Conservation (phyloP, 2,113 vertebrate species). For the Lophius piscatorius region DNA sequence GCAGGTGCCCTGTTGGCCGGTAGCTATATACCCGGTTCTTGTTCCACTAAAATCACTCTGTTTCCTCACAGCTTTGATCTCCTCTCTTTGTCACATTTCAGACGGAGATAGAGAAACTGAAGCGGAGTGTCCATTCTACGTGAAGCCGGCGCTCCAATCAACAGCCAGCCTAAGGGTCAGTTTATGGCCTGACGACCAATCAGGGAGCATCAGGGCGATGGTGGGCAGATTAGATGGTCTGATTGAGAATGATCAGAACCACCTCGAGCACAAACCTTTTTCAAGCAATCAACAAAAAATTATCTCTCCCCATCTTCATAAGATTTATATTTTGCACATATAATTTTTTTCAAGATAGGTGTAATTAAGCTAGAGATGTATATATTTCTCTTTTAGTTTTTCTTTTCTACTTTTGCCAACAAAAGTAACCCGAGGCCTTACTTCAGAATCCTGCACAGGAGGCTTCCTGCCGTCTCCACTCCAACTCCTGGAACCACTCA, state of each 20-base stretch:
- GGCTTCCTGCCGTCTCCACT: constrained; percentile 74
- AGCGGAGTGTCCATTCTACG: constrained; percentile 84
- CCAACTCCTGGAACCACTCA: constrained; percentile 29
- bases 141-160: constrained; percentile 71
- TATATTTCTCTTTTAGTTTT: constrained; percentile 66
- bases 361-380: constrained; percentile 76
- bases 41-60: no score
- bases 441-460: constrained; percentile 88
- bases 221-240: not conserved
- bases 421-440: constrained; percentile 87
- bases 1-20: not conserved
- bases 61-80: not conserved
- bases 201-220: constrained; percentile 21
- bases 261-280: constrained; percentile 47
- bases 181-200: constrained; percentile 29
- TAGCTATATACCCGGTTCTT: no score
- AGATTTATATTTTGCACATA: constrained; percentile 82
- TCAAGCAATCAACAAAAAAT: constrained; percentile 54
- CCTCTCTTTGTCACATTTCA: constrained; percentile 59
- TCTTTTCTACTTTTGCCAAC: constrained; percentile 88
- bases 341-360: constrained; percentile 69
- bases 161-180: constrained; percentile 38
- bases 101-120: constrained; percentile 94
- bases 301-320: constrained; percentile 77
- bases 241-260: constrained; percentile 30